Base-by-base conservation (phyloP, 37 sponge, comb jelly and placozoan species). In the Tethya wilhelma region DNA sequence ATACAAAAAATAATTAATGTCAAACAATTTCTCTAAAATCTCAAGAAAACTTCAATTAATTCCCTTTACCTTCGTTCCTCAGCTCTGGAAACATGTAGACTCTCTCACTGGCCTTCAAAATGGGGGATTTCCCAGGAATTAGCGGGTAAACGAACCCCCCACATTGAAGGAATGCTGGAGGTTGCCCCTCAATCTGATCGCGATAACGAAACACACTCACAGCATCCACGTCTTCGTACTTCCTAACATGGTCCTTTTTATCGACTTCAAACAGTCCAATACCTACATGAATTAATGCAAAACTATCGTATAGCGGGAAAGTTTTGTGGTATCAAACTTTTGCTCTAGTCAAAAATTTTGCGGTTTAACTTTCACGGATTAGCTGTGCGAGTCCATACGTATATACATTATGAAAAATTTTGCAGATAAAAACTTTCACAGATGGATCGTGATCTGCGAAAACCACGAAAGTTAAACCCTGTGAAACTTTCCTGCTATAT, bases 91-190 rank as follows among this genome's bases (percentile, higher is more conserved):
- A 87, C 77, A 87, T 86, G 74, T 91, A 91, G 22, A 79, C 68
- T 23, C 43, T 73, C 9, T 74, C 73, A 3, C 67, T 49, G 28
- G 84, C 46, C 67, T 87, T 78, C 28, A 91, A 59, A 19, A 91
- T 76, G 34, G 92, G 92, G 53, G 88, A 83, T 34, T 79, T 67
- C 65, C 88, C 88, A 38, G 88, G 76, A 4, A 83, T 38, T 65
- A 91, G 88, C 14, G 92, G 92, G 67, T 87, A 91, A 5, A 91
- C 63, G 59, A 85, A 91, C 63, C 77, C 67, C 22, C 84, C 88
- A 73, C 88, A 87, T 59, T 91, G 92, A 30, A 91, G 64, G 72
- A 91, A 91, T n/a, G 92, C 92, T 41, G 88, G 80, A 17, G 92
- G 91, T 40, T 91, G 83, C 20, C 91, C 91, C 46, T 66, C 22